A percentile compares a stretch with the other conserved stretches of the same genome.
phyloP scores from a whole-genome alignment of 2,797 vertebrate species.

The Scarus forsteni region DNA sequence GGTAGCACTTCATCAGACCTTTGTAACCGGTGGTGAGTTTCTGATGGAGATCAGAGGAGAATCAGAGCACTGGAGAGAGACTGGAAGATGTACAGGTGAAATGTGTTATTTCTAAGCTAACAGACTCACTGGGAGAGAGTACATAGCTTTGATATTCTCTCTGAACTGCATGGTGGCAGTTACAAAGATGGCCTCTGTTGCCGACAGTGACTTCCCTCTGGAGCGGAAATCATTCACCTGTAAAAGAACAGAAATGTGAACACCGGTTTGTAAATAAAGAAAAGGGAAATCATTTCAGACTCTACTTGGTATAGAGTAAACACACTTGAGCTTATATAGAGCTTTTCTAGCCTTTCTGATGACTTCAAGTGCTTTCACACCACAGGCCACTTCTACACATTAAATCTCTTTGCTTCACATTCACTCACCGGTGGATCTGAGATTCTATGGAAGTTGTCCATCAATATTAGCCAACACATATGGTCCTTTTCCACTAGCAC shows the following conservation, averaged over 20 bases:
- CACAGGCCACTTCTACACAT: too few relatives aligned
- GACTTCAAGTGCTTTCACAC: too few relatives aligned
- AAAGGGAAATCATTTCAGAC: too few relatives aligned
- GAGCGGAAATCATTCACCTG: constrained; percentile 96
- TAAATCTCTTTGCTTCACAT: too few relatives aligned
- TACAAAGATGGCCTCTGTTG: constrained; percentile 92
- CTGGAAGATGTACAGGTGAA: not conserved
- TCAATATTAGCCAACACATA: too few relatives aligned
- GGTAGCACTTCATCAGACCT: constrained; percentile 93
- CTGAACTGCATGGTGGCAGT: constrained; percentile 95
- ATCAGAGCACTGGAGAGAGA: not conserved
- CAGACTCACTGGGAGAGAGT: constrained; percentile 91
- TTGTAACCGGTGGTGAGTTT: constrained; percentile 91
- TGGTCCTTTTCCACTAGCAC: too few relatives aligned
- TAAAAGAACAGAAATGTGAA: not conserved
- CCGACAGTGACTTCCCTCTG: constrained; percentile 88
- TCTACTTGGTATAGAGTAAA: too few relatives aligned
- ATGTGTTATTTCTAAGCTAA: not conserved
- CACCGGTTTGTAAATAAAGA: not conserved
- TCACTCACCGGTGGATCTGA: too few relatives aligned
- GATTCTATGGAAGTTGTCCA: too few relatives aligned
- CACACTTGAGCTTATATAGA: too few relatives aligned
- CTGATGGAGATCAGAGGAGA: constrained; percentile 53
- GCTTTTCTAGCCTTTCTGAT: too few relatives aligned
- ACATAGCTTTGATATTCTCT: constrained; percentile 95